Percentiles rank a stretch among this genome's conserved stretches.
phyloP scores from a whole-genome alignment of 1,140 invertebrate species.

The Babylonia areolata region DNA sequence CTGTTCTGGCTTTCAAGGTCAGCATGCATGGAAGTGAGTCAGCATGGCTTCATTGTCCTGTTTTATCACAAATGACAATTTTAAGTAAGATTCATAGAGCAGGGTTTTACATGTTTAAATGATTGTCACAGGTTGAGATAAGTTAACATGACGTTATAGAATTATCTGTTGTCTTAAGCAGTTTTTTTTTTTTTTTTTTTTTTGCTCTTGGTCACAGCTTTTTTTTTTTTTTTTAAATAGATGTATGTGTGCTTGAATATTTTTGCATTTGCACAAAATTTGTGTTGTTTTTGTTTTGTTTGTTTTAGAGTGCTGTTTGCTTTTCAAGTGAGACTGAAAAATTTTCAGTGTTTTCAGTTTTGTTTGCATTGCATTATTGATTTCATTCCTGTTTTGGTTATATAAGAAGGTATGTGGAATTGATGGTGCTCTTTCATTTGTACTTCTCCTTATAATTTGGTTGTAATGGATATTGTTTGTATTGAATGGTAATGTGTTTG shows the following conservation, averaged over 20 bases:
- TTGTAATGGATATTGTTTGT: background rate
- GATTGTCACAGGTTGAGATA: background rate
- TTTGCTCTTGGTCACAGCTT: background rate
- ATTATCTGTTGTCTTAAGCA: background rate
- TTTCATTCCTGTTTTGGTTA: background rate
- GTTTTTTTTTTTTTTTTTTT: background rate
- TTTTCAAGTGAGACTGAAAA: background rate
- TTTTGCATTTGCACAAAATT: background rate
- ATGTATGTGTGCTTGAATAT: background rate
- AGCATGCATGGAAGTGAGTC: too few species aligned
- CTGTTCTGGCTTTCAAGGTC: too few species aligned
- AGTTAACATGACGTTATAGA: background rate
- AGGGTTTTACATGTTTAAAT: background rate
- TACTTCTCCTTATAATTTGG: background rate
- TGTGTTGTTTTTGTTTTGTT: background rate
- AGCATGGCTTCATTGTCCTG: too few species aligned
- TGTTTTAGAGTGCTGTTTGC: background rate
- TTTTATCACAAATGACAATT: too few species aligned
- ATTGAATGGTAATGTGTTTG: background rate
- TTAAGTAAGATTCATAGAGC: background rate
- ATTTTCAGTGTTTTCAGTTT: background rate
- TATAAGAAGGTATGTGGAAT: background rate
- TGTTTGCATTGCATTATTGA: background rate
- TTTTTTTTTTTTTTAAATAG: background rate
- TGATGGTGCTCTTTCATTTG: background rate